These are phyloP conservation scores for Melanotaenia boesemani DNA, from an alignment of 2,797 vertebrate genomes.

Conservation along the genomic window DNA sequence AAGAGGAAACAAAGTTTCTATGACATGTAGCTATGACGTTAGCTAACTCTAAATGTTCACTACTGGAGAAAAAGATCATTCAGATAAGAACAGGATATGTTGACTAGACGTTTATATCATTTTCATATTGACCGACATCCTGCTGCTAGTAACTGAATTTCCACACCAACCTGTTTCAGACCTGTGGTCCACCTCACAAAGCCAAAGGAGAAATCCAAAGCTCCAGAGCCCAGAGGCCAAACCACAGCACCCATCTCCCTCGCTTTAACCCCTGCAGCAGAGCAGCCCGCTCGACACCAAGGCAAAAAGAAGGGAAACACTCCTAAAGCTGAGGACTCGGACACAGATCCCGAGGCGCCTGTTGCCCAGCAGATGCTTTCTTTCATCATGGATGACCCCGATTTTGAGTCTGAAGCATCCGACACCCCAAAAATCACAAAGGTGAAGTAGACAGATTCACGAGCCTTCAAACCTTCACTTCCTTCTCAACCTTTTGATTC, in stretches of 20 bases:
- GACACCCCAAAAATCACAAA: constrained; percentile 82
- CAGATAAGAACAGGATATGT: neutral
- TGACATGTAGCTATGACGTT: no score
- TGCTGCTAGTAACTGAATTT: neutral
- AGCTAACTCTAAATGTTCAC: no score
- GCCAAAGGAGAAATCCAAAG: constrained; percentile 66
- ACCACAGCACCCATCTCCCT: constrained; percentile 66
- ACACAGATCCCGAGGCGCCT: constrained; percentile 90
- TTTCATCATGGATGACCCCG: constrained; percentile 96
- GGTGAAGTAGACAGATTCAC: constrained; percentile 49
- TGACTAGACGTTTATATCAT: neutral
- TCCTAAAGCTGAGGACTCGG: constrained; percentile 83
- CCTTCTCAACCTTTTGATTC: no score
- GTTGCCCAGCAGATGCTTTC: constrained; percentile 95
- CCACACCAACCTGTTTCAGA: constrained; percentile 67
- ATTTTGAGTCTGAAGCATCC: constrained; percentile 94
- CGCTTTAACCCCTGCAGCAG: constrained; percentile 53
- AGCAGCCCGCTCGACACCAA: constrained; percentile 49
- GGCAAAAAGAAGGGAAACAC: constrained; percentile 68
- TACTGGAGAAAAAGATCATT: no score
- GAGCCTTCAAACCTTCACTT: neutral
- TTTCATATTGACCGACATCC: neutral
- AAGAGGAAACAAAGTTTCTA: no score
- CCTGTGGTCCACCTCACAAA: constrained; percentile 76
- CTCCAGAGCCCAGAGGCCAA: constrained; percentile 60